Conservation (phyloP, 2,888 invertebrate species). For the Pammene aurita region DNA sequence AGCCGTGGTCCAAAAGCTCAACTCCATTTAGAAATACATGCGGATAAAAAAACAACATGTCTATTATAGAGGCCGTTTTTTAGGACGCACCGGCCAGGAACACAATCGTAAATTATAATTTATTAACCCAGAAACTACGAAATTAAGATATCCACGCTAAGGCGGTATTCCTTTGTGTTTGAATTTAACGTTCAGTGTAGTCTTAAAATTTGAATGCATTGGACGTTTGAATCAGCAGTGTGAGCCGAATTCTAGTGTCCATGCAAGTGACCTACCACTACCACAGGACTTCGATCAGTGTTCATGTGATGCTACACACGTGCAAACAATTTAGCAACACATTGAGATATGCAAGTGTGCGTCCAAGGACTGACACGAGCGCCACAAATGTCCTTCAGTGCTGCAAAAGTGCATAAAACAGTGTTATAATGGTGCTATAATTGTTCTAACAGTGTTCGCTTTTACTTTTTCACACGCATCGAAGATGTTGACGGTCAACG, state of each 20-base stretch:
- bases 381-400: conserved; percentile 28
- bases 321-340: conserved; percentile 67
- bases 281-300: conserved; percentile 68
- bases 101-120: conserved; percentile 81
- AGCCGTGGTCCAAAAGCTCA: conserved; percentile 63
- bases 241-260: conserved; percentile 56
- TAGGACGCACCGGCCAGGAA: conserved; percentile 63
- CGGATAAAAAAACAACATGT: conserved; percentile 77
- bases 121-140: conserved; percentile 69
- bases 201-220: conserved; percentile 59
- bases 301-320: conserved; percentile 69
- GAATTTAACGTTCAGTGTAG: conserved; percentile 61
- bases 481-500: conserved; percentile 71
- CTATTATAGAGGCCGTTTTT: conserved; percentile 78
- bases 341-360: conserved; percentile 49
- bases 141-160: conserved; percentile 78
- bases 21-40: conserved; percentile 70
- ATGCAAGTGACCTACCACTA: conserved; percentile 72
- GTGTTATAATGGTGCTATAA: conserved; percentile 13
- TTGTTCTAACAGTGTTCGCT: conserved; percentile 46
- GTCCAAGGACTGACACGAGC: conserved; percentile 39
- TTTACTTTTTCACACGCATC: conserved; percentile 79
- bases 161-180: conserved; percentile 72
- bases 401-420: conserved; percentile 1
- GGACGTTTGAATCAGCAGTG: conserved; percentile 59